Evolutionary conservation across 2,113 vertebrate species (phyloP).

Genomic region (Meriones unguiculatus): DNA sequence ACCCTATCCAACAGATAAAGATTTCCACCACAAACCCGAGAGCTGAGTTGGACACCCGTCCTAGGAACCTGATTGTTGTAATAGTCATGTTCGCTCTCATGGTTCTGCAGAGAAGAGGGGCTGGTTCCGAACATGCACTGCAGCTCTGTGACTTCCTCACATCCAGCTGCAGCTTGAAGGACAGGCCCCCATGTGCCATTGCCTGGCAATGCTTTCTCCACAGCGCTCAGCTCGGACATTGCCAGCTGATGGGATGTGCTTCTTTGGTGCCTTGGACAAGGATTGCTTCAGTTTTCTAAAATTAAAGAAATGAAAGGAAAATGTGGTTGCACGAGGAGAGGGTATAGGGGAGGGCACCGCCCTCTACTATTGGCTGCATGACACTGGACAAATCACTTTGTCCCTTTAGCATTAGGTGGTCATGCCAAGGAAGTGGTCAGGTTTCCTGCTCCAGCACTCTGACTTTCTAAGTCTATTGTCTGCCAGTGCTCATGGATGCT

Average conservation of each 20-base stretch:
- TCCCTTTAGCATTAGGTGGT: neutral
- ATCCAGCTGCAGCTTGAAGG: neutral
- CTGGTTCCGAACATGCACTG: neutral
- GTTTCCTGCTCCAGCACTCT: neutral
- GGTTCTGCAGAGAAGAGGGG: neutral
- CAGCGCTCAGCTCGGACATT: neutral
- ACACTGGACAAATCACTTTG: neutral
- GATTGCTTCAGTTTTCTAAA: conserved; percentile 28
- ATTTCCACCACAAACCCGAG: neutral
- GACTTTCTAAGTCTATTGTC: neutral
- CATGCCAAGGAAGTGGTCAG: neutral
- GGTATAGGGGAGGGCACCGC: neutral
- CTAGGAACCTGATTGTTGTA: neutral
- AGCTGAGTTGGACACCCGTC: neutral
- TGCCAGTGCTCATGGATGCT: neutral
- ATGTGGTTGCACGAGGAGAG: neutral
- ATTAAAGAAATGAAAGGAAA: conserved; percentile 17
- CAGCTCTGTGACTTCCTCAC: neutral
- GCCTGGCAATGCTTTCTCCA: neutral
- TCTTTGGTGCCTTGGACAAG: neutral
- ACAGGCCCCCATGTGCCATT: neutral
- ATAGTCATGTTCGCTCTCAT: neutral
- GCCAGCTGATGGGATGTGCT: neutral
- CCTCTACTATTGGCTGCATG: neutral
- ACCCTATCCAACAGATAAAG: neutral